These are phyloP conservation scores for Cataglyphis albicans DNA, from an alignment of 2,888 invertebrate genomes.

Conservation along the genomic window DNA sequence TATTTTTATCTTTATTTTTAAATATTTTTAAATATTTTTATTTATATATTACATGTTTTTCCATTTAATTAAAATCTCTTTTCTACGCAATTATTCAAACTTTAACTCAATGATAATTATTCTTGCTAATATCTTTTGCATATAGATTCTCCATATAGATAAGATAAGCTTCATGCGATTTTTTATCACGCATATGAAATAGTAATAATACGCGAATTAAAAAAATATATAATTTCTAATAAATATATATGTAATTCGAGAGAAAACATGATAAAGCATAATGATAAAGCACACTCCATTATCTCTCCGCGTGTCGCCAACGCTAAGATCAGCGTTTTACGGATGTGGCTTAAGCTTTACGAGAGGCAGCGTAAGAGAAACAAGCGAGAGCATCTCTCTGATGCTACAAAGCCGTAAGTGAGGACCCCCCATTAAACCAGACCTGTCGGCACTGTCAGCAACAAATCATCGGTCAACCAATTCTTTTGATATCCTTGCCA, in stretches of 20 bases:
- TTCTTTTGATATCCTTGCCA: conserved; percentile 61
- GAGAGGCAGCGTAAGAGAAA: background rate
- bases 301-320: background rate
- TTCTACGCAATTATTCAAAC: background rate
- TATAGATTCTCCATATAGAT: too few relatives aligned
- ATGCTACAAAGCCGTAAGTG: conserved; percentile 23
- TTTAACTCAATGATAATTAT: too few relatives aligned
- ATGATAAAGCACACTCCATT: background rate
- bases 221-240: background rate
- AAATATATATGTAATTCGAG: background rate
- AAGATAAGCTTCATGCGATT: background rate
- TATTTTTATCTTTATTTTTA: too few relatives aligned
- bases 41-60: too few relatives aligned
- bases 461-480: conserved; percentile 60
- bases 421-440: conserved; percentile 65
- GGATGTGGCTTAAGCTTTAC: background rate
- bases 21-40: too few relatives aligned
- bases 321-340: background rate
- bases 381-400: background rate
- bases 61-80: too few relatives aligned
- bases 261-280: background rate
- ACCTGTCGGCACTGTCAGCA: conserved; percentile 64
- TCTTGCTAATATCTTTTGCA: too few relatives aligned
- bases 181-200: background rate
- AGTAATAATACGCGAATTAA: background rate